A percentile compares a stretch with the other conserved stretches of the same genome.
Conservation (phyloP, 2,888 invertebrate genomes). For the Ypsolopha sequella region DNA sequence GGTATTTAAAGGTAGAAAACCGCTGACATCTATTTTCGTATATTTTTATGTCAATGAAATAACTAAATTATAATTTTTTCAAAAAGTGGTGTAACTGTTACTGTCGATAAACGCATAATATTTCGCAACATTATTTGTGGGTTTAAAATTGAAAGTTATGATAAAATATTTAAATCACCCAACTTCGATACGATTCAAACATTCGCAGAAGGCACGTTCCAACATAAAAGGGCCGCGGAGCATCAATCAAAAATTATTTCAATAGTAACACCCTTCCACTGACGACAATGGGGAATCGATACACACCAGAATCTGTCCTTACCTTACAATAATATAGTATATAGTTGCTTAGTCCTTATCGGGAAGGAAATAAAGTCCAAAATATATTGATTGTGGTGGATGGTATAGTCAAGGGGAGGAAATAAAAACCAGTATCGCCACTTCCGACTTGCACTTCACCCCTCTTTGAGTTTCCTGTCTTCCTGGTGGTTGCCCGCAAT, state of each 20-base stretch:
- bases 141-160: no score
- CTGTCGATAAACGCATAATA: no score
- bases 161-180: neutral
- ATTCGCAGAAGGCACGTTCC: neutral
- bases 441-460: conserved; percentile 47
- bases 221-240: conserved; percentile 15
- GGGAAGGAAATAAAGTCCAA: no score
- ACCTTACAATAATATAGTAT: conserved; percentile 14
- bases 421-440: conserved; percentile 47
- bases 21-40: no score
- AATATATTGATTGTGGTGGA: no score
- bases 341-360: conserved; percentile 17
- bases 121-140: no score
- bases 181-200: neutral
- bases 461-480: conserved; percentile 19
- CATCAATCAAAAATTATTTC: conserved; percentile 50
- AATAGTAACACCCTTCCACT: conserved; percentile 37
- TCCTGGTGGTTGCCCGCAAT: conserved; percentile 19
- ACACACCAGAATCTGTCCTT: conserved; percentile 12
- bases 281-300: conserved; percentile 52
- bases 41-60: no score
- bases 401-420: conserved; percentile 35
- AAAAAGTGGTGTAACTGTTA: no score
- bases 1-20: no score
- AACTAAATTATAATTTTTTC: no score